Percentiles rank a stretch among this genome's conserved stretches.
Evolutionary conservation across 2,113 vertebrate genomes (phyloP).

Genomic region (Fregetta grallaria): DNA sequence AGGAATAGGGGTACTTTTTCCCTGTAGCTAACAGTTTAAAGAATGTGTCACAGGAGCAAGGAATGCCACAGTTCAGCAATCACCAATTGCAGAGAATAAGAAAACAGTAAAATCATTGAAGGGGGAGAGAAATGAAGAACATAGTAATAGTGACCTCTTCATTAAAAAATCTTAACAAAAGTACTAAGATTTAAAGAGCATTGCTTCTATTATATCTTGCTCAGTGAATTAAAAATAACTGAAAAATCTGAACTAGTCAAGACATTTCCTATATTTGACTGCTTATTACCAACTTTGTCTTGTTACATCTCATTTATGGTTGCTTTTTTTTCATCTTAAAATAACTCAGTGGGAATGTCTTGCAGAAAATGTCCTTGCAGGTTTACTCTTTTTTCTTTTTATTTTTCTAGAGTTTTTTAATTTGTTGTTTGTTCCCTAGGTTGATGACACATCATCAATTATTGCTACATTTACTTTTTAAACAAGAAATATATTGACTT

Average conservation of each 20-base stretch:
- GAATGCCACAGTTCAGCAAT: background rate
- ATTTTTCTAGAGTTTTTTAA: conserved; percentile 1
- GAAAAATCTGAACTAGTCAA: background rate
- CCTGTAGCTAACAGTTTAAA: background rate
- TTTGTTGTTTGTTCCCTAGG: background rate
- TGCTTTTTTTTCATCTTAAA: background rate
- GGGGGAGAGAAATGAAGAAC: background rate
- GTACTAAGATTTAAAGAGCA: background rate
- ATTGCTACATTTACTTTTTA: conserved; percentile 12
- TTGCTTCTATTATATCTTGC: background rate
- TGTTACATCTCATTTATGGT: background rate
- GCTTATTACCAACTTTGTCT: background rate
- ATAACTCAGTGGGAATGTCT: background rate
- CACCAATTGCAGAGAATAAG: background rate
- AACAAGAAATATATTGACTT: background rate
- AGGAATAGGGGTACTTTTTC: background rate
- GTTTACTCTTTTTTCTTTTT: background rate
- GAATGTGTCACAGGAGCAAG: background rate
- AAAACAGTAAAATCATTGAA: background rate
- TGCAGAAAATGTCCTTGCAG: background rate
- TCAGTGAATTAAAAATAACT: background rate
- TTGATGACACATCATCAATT: background rate
- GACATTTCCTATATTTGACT: background rate
- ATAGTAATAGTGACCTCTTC: background rate
- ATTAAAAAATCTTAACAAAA: background rate